Conservation (phyloP, 2,797 vertebrate species). For the Alectoris magna region DNA sequence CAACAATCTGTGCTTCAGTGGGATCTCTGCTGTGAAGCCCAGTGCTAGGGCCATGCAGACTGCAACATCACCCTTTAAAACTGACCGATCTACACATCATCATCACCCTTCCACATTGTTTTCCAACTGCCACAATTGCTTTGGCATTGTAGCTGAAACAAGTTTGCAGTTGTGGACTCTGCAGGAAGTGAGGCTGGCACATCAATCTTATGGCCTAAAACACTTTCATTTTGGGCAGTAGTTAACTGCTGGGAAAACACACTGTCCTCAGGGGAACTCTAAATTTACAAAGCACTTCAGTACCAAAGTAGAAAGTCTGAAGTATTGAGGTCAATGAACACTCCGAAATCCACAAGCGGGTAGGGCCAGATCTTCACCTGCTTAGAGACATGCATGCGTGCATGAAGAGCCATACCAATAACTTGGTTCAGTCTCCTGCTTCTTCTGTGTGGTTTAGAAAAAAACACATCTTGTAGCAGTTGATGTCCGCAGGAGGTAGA, state of each 20-base stretch:
- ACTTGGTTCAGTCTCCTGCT: not conserved
- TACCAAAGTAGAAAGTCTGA: not conserved
- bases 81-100: rapidly evolving
- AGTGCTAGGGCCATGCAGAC: rapidly evolving
- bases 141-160: not conserved
- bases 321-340: not conserved
- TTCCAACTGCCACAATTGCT: not conserved
- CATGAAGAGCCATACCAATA: not conserved
- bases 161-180: not conserved
- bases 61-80: not conserved
- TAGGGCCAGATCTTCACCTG: not conserved
- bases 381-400: rapidly evolving
- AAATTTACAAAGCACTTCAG: not conserved
- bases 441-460: not conserved
- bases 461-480: not conserved
- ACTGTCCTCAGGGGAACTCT: not conserved
- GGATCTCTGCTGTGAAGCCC: not conserved
- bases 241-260: not conserved
- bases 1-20: not conserved
- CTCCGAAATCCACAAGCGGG: not conserved
- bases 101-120: not conserved
- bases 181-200: not conserved
- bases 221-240: not conserved
- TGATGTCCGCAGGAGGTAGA: not conserved
- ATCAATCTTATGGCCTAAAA: not conserved